These are phyloP conservation scores for Echinops telfairi DNA, from an alignment of 2,113 vertebrate genomes.

Conservation along the genomic window DNA sequence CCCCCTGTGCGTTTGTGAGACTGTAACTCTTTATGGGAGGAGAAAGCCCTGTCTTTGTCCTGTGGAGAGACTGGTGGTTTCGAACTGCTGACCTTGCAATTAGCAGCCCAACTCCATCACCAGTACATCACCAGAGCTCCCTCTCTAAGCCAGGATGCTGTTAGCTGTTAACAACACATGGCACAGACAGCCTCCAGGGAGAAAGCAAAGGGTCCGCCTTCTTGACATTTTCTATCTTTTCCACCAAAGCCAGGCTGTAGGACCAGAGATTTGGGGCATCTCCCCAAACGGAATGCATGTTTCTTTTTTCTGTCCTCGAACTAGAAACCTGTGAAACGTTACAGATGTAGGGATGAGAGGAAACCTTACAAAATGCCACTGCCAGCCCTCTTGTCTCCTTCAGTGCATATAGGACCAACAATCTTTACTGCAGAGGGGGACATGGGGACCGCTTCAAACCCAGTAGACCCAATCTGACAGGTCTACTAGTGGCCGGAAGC, in stretches of 20 bases:
- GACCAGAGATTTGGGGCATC: constrained; percentile 82
- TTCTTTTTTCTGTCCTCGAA: constrained; percentile 68
- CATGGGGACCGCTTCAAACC: constrained; percentile 74
- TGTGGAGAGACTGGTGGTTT: too few relatives aligned
- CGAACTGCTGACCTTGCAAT: too few relatives aligned
- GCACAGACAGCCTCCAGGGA: constrained; percentile 81
- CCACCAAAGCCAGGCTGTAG: constrained; percentile 84
- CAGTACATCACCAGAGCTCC: too few relatives aligned
- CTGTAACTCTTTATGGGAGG: too few relatives aligned
- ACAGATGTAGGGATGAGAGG: not conserved
- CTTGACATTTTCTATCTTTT: constrained; percentile 84
- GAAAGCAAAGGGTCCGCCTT: constrained; percentile 74
- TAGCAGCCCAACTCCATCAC: too few relatives aligned
- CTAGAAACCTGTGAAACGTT: constrained; percentile 32
- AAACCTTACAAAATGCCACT: not conserved
- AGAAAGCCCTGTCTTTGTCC: too few relatives aligned
- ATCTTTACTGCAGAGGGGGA: not conserved
- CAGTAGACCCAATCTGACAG: constrained; percentile 79
- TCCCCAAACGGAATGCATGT: constrained; percentile 80
- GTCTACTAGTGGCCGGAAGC: constrained; percentile 73
- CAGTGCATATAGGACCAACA: not conserved
- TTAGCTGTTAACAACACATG: constrained; percentile 75
- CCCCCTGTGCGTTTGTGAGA: too few relatives aligned
- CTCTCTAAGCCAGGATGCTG: constrained; percentile 57
- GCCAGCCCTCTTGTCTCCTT: not conserved